Evolutionary conservation across 2,888 invertebrate species (phyloP).

Genomic region (Hedya salicella): DNA sequence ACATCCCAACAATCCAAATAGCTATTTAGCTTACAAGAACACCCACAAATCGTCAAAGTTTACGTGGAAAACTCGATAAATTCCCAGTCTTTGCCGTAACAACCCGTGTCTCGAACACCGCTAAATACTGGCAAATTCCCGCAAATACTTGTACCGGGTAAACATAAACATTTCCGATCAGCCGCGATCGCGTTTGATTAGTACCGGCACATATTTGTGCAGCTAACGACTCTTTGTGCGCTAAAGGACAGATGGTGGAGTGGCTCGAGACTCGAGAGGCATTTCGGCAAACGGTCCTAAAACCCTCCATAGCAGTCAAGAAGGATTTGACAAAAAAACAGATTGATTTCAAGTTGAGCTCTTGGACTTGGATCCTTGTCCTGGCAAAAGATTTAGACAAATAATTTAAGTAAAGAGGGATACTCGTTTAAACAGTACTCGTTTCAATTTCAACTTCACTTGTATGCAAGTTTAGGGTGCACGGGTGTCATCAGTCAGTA

Average conservation of each 20-base stretch:
- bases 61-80: not conserved
- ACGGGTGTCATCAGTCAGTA: too few relatives aligned
- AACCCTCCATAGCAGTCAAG: conserved; percentile 8
- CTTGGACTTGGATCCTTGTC: not conserved
- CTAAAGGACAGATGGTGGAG: conserved; percentile 11
- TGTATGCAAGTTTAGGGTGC: too few relatives aligned
- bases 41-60: conserved; percentile 21
- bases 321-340: conserved; percentile 15
- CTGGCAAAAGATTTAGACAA: not conserved
- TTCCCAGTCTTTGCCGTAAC: conserved; percentile 7
- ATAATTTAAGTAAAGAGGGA: not conserved
- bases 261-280: conserved; percentile 11
- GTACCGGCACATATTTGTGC: conserved; percentile 21
- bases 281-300: not conserved
- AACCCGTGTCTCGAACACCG: conserved; percentile 17
- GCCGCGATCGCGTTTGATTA: conserved; percentile 31
- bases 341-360: conserved; percentile 9
- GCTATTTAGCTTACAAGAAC: conserved; percentile 13
- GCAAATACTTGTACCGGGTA: conserved; percentile 33
- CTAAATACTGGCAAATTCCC: conserved; percentile 29
- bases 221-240: conserved; percentile 4
- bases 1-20: conserved; percentile 6
- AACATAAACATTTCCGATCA: conserved; percentile 13
- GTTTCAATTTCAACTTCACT: too few relatives aligned
- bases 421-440: too few relatives aligned